These are phyloP conservation scores for Penaeus indicus DNA, from an alignment of 1,140 invertebrate genomes.

Conservation along the genomic window DNA sequence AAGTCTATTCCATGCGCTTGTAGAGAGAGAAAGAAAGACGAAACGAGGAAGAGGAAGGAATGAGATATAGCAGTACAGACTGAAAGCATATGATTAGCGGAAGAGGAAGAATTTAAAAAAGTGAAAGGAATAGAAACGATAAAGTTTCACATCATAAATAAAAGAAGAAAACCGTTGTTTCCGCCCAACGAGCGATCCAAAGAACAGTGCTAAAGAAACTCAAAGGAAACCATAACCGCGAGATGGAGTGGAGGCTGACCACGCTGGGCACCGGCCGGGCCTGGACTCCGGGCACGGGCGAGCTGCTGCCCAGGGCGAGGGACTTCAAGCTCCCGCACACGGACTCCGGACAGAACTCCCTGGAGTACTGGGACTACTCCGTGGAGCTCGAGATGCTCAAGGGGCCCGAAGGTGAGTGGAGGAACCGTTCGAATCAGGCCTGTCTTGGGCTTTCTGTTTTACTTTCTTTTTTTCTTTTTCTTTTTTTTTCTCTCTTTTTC, in stretches of 20 bases:
- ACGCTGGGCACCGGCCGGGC: slow-evolving; percentile 39
- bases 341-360: slow-evolving; percentile 74
- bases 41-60: too few relatives aligned
- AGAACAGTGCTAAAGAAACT: neutral
- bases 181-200: too few relatives aligned
- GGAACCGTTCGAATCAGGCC: too few relatives aligned
- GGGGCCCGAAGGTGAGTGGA: slow-evolving; percentile 78
- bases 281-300: neutral
- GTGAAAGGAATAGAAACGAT: too few relatives aligned
- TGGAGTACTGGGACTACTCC: slow-evolving; percentile 86
- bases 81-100: too few relatives aligned
- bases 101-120: too few relatives aligned
- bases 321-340: slow-evolving; percentile 49
- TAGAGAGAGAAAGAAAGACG: too few relatives aligned
- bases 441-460: neutral
- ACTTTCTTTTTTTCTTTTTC: neutral
- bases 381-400: slow-evolving; percentile 83
- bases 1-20: too few relatives aligned
- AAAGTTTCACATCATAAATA: too few relatives aligned
- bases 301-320: neutral
- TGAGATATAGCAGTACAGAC: too few relatives aligned
- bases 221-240: neutral
- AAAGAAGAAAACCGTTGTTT: too few relatives aligned
- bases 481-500: neutral
- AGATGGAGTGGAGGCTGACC: slow-evolving; percentile 51